These are phyloP conservation scores for Pterois miles DNA, from an alignment of 2,797 vertebrate species.

Conservation along the genomic window DNA sequence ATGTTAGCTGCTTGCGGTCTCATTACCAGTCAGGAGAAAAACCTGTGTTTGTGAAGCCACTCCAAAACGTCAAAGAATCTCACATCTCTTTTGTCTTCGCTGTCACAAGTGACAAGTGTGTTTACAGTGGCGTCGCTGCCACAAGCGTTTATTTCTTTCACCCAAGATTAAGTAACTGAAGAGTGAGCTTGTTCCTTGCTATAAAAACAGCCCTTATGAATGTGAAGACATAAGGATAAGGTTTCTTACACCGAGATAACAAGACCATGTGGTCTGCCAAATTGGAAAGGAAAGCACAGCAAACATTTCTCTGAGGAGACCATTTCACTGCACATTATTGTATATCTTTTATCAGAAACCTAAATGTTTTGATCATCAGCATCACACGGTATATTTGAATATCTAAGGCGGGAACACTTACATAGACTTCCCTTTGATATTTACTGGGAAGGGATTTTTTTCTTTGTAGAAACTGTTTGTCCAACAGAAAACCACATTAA, in stretches of 20 bases:
- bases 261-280: conserved; percentile 1
- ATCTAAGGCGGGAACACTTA: conserved; percentile 27
- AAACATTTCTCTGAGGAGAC: conserved; percentile 1
- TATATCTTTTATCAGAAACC: conserved; percentile 11
- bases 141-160: conserved; percentile 27
- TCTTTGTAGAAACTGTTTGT: conserved; percentile 19
- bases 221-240: conserved; percentile 21
- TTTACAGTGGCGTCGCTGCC: conserved; percentile 49
- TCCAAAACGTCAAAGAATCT: conserved; percentile 43
- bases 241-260: conserved; percentile 22
- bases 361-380: conserved; percentile 21
- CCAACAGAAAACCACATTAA: conserved; percentile 22
- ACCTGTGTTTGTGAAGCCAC: conserved; percentile 65
- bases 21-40: conserved; percentile 55
- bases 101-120: conserved; percentile 60
- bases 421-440: conserved; percentile 34
- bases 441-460: background rate
- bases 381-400: conserved; percentile 28
- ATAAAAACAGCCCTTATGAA: conserved; percentile 4
- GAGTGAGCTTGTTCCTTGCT: conserved; percentile 8
- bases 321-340: conserved; percentile 1
- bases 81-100: conserved; percentile 56
- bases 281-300: conserved; percentile 17
- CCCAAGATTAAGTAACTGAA: conserved; percentile 39
- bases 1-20: conserved; percentile 59